A percentile compares a stretch with the other conserved stretches of the same genome.
These are phyloP conservation scores for Trachelus tabidus DNA, from an alignment of 2,888 invertebrate species.

Conservation along the genomic window DNA sequence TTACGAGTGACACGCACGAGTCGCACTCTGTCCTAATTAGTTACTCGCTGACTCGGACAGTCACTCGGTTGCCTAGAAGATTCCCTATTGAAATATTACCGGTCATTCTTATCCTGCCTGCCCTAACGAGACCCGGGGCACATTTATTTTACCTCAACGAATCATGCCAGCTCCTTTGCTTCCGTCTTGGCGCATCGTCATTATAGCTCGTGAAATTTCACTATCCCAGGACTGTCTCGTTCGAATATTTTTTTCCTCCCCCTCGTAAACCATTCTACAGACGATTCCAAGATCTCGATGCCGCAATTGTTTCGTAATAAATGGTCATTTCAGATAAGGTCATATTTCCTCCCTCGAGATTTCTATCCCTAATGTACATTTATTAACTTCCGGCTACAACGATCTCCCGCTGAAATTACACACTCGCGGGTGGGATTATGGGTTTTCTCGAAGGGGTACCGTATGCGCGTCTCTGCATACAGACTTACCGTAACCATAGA, in stretches of 20 bases:
- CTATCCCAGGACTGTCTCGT: neutral
- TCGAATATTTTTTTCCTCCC: neutral
- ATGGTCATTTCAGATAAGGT: neutral
- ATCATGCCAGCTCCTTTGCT: neutral
- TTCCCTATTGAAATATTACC: neutral
- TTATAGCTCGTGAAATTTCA: neutral
- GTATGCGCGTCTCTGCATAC: neutral
- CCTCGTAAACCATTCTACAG: neutral
- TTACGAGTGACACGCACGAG: conserved; percentile 17
- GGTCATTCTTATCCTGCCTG: neutral
- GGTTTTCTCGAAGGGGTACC: neutral
- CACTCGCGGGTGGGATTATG: neutral
- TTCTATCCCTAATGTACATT: neutral
- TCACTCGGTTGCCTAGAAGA: neutral
- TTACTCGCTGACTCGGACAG: neutral
- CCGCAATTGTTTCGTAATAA: neutral
- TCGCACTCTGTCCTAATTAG: conserved; percentile 24
- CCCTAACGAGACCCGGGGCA: neutral
- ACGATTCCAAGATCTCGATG: neutral
- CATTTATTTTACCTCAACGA: neutral
- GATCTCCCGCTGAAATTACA: neutral
- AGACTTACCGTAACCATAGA: neutral
- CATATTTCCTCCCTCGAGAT: neutral
- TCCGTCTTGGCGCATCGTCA: neutral
- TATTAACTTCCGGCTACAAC: neutral